Evolutionary conservation across 1,140 invertebrate species (phyloP), one percentile per base, ranked within the genome.

Genomic region (Neuroterus valhalla): DNA sequence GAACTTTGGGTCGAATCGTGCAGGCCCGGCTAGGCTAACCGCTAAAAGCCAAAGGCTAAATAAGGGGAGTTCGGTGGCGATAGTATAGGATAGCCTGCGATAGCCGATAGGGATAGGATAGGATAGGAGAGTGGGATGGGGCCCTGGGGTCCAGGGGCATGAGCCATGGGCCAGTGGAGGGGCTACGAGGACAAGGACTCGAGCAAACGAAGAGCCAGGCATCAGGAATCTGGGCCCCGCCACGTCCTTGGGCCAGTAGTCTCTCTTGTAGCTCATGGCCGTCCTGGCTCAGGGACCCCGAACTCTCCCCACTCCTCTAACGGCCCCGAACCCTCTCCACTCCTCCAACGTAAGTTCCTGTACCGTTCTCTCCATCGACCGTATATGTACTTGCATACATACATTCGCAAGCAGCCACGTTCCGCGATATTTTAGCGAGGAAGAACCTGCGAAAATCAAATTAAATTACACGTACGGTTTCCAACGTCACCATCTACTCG

Each of bases 161-260:
- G 66, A 77, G 68, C 68, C 15, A 66, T 43, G 46, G 69, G 71
- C 52, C 31, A 44, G 23, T 12, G 17, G 44, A 42, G 26, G 17
- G 17, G 42, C 44, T 67, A 31, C 68, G 48, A n/a, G 5, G 15
- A 19, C 48, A 14, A 19, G 8, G 48, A 50, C 48, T 19, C 48
- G 48, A 19, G 15, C 48, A 14, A 4, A 74, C 12, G 44, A 66
- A 50, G 12, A 23, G 52, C 12, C 50, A 31, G 44, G 74, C 55
- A 68, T 73, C 42, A 75, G 72, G 79, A 85, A 86, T 87, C 84
- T 85, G 86, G 85, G 84, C 78, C 85, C 86, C 81, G 84, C 79
- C 84, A 85, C 86, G 86, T 85, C 86, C 85, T 87, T 86, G 85
- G 85, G 85, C 75, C 81, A 80, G 81, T 87, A 85, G 85, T 86